Base-by-base conservation (phyloP, 2,113 vertebrate species). In the human region DNA sequence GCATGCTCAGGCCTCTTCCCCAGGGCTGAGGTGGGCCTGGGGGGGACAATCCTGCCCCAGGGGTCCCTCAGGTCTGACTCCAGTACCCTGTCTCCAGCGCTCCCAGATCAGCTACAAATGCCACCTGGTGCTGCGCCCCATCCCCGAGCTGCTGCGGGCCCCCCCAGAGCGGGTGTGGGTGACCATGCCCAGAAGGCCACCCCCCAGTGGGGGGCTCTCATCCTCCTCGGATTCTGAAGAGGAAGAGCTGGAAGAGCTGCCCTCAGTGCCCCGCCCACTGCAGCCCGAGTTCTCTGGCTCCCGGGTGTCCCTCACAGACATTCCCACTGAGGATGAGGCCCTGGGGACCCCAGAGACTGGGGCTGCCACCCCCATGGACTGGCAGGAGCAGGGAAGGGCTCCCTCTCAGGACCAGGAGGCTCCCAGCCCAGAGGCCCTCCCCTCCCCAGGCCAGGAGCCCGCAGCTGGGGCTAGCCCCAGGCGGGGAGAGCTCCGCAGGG, bases 71-170 rank as follows among this genome's bases (percentile, higher is more conserved):
- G 75, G 20, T 61, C 96, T 97, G 95, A 98, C 66, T 85, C 48
- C 82, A 68, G 82, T 32, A 0, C 86, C 0, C 57, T 40, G 93
- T 95, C 98, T 98, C 81, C 97, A 99, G 99, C 99, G 99, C 85
- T 99, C 99, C 0, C 99, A 99, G 90, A 99, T 99, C 98, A 99
- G 99, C 98, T 99, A 99, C 98, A 99, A 99, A 98, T 99, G 99
- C 97, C 99, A 99, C 97, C 99, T 99, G 99, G 99, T 99, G 93
- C 99, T 99, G 98, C 99, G 99, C 84, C 99, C 99, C 0, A 99
- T 99, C 97, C 99, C 99, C 0, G 99, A 99, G 97, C 97, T 99
- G 94, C 98, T 99, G 84, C 99, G 99, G 86, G 99, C 99, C 89
- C 99, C 99, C 0, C 99, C 99, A 17, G 99, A 99, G 97, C 99